These are phyloP conservation scores for Lasiommata megera DNA, from an alignment of 2,888 invertebrate species.

Conservation along the genomic window DNA sequence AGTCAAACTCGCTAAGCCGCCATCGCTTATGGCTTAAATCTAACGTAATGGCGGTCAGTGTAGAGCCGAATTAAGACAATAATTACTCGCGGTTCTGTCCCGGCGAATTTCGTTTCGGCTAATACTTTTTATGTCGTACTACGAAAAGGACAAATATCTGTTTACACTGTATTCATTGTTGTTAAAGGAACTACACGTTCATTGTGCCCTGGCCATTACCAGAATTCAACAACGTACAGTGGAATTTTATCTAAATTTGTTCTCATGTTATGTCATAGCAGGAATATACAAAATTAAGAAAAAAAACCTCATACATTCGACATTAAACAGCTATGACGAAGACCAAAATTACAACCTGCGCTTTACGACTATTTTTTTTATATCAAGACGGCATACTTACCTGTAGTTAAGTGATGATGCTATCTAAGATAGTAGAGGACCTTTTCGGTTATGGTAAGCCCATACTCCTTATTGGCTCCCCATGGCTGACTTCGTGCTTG, in stretches of 20 bases:
- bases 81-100: slow-evolving; percentile 63
- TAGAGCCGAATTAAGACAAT: slow-evolving; percentile 76
- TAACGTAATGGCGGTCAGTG: slow-evolving; percentile 67
- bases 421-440: no score
- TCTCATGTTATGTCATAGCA: no score
- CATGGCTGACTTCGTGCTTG: no score
- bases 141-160: slow-evolving; percentile 40
- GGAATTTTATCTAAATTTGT: neutral
- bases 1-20: slow-evolving; percentile 41
- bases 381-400: no score
- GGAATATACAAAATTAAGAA: no score
- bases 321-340: no score
- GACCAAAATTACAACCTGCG: no score
- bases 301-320: no score
- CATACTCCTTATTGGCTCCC: no score
- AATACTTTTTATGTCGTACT: slow-evolving; percentile 69
- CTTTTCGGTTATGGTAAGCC: no score
- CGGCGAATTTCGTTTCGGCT: slow-evolving; percentile 64
- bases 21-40: slow-evolving; percentile 38
- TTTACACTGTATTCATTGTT: slow-evolving; percentile 43
- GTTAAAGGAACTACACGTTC: slow-evolving; percentile 19
- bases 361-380: no score
- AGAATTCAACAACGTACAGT: neutral
- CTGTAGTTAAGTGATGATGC: no score
- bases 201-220: neutral